Conservation (phyloP, 2,113 vertebrate genomes). For the Barbus barbus region DNA sequence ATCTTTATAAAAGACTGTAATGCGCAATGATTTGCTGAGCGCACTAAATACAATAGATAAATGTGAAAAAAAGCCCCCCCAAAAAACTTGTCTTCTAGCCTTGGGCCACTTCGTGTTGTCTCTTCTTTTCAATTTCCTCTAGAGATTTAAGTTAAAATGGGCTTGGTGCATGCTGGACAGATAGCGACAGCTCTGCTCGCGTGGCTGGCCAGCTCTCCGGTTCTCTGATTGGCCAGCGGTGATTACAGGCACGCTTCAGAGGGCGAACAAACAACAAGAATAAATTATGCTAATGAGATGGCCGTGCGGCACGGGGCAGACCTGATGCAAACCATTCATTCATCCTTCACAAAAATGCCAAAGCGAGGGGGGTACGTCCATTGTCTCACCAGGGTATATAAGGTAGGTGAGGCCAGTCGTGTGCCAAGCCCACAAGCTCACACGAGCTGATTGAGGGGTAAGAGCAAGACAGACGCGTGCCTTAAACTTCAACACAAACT, state of each 20-base stretch:
- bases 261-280: slow-evolving; percentile 76
- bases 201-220: slow-evolving; percentile 62
- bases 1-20: background rate
- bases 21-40: too few species aligned
- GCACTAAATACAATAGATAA: slow-evolving; percentile 2
- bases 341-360: slow-evolving; percentile 73
- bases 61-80: slow-evolving; percentile 24
- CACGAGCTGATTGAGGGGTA: slow-evolving; percentile 86
- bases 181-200: slow-evolving; percentile 69
- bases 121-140: slow-evolving; percentile 66
- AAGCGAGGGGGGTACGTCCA: slow-evolving; percentile 71
- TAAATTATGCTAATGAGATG: slow-evolving; percentile 87
- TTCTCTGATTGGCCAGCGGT: slow-evolving; percentile 80
- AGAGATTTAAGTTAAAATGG: slow-evolving; percentile 67
- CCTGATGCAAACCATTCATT: slow-evolving; percentile 84
- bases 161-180: slow-evolving; percentile 59
- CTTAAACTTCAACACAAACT: slow-evolving; percentile 58
- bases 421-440: slow-evolving; percentile 91
- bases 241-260: slow-evolving; percentile 95
- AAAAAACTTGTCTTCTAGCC: slow-evolving; percentile 59
- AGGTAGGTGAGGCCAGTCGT: slow-evolving; percentile 90
- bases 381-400: slow-evolving; percentile 88
- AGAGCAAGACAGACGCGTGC: slow-evolving; percentile 83
- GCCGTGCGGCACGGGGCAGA: slow-evolving; percentile 91
- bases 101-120: slow-evolving; percentile 58